Evolutionary conservation across 2,888 invertebrate genomes (phyloP).

Genomic region (Oxycera nigricornis): DNA sequence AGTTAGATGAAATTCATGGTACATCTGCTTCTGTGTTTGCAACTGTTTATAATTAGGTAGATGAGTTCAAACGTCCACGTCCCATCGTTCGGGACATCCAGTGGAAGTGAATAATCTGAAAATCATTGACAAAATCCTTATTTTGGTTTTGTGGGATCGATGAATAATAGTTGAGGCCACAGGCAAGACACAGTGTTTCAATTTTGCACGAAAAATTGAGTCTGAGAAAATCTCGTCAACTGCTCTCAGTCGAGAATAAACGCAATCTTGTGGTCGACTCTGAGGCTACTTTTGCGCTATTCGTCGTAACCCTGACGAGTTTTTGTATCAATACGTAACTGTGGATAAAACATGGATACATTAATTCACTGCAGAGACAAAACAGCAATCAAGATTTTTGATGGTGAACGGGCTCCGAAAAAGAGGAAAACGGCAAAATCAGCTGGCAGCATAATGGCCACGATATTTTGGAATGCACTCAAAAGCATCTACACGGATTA

Average conservation of each 20-base stretch:
- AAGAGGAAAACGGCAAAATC: not conserved
- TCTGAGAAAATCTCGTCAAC: not conserved
- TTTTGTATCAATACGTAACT: conserved; percentile 11
- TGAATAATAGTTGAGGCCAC: not conserved
- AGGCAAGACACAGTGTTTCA: not conserved
- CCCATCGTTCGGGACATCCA: not conserved
- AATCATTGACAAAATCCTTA: not conserved
- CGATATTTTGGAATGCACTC: conserved; percentile 41
- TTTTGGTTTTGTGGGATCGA: not conserved
- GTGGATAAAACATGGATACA: conserved; percentile 1
- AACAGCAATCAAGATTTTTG: not conserved
- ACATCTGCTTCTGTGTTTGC: not conserved
- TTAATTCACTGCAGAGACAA: not conserved
- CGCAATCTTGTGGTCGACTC: conserved; percentile 7
- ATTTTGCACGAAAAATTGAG: conserved; percentile 14
- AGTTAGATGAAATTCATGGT: no score
- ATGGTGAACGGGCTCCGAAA: conserved; percentile 2
- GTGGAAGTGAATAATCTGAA: not conserved
- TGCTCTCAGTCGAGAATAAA: conserved; percentile 17
- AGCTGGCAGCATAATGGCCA: not conserved
- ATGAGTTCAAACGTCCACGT: not conserved
- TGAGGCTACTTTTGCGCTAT: not conserved
- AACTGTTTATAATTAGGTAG: not conserved
- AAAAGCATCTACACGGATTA: conserved; percentile 1
- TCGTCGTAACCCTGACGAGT: conserved; percentile 1